A percentile compares a stretch with the other conserved stretches of the same genome.
phyloP scores from a whole-genome alignment of 2,113 vertebrate species.

The Rhizomys pruinosus region DNA sequence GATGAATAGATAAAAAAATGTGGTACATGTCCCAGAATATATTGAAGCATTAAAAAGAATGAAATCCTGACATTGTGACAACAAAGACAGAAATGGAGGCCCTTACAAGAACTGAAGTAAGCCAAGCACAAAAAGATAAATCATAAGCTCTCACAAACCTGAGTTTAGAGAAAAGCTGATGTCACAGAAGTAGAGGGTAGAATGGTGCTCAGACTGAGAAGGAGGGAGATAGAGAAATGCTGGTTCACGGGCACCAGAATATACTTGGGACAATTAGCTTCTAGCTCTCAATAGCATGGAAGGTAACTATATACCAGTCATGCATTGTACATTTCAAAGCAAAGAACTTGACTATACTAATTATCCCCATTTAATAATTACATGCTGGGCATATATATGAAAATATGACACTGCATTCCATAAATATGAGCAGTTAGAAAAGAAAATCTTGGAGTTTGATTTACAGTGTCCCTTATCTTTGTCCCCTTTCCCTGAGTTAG shows the following conservation, averaged over 20 bases:
- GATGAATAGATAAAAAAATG: neutral
- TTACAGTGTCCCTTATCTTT: neutral
- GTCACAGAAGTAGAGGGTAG: too few relatives aligned
- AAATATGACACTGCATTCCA: neutral
- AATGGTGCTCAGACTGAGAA: neutral
- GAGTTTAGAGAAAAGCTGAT: neutral
- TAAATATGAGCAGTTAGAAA: neutral
- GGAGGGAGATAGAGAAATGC: too few relatives aligned
- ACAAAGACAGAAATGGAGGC: neutral
- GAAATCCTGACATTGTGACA: neutral
- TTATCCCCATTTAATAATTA: neutral
- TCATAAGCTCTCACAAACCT: too few relatives aligned
- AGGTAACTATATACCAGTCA: neutral
- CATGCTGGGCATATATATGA: too few relatives aligned
- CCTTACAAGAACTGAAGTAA: neutral
- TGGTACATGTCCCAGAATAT: neutral
- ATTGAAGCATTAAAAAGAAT: neutral
- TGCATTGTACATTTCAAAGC: neutral
- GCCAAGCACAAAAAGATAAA: neutral
- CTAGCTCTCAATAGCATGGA: neutral
- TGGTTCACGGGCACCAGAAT: rapidly evolving
- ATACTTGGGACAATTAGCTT: too few relatives aligned
- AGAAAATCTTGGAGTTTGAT: neutral
- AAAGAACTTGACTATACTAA: too few relatives aligned
- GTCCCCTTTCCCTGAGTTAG: neutral